Conservation (phyloP, 2,888 invertebrate genomes). For the Monopis laevigella region DNA sequence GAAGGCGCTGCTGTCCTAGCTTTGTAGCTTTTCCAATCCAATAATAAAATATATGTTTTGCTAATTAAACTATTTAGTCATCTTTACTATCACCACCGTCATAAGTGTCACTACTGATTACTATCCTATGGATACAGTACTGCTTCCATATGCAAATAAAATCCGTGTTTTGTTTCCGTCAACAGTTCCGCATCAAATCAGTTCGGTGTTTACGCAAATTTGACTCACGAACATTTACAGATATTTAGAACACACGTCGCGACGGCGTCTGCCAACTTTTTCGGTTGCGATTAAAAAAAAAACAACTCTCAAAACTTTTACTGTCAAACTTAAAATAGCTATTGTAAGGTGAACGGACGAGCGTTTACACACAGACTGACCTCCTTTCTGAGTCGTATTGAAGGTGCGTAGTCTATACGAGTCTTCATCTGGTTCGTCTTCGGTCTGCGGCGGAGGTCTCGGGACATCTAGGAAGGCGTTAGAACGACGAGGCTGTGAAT, state of each 20-base stretch:
- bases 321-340: slow-evolving; percentile 20
- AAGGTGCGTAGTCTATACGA: slow-evolving; percentile 92
- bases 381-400: slow-evolving; percentile 91
- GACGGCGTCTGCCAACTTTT: slow-evolving; percentile 45
- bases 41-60: no score
- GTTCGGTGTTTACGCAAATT: no score
- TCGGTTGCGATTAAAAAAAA: slow-evolving; percentile 39
- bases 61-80: no score
- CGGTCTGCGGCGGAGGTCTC: slow-evolving; percentile 38
- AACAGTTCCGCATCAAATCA: no score
- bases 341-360: slow-evolving; percentile 45
- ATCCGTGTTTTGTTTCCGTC: no score
- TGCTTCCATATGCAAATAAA: no score
- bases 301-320: slow-evolving; percentile 34
- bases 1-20: no score
- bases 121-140: no score
- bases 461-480: slow-evolving; percentile 80
- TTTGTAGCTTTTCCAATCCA: no score
- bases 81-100: no score
- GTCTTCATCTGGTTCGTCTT: slow-evolving; percentile 81
- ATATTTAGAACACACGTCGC: slow-evolving; percentile 7
- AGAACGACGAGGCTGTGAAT: slow-evolving; percentile 69
- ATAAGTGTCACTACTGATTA: no score
- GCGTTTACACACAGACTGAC: slow-evolving; percentile 36
- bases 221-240: slow-evolving; percentile 6